These are phyloP conservation scores for Lampris megalopsis DNA, from an alignment of 2,113 vertebrate species.

Conservation along the genomic window DNA sequence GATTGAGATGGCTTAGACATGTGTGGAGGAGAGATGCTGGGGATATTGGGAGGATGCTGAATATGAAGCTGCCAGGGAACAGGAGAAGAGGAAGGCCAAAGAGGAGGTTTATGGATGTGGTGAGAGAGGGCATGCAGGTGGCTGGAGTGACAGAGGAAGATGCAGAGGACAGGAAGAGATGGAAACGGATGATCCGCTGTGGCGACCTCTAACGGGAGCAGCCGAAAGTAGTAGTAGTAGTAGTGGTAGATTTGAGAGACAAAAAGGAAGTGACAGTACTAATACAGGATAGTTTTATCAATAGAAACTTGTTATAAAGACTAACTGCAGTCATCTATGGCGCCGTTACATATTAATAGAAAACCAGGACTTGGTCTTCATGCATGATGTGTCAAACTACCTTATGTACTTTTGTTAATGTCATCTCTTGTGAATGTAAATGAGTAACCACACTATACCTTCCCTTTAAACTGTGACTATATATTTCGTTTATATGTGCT, in stretches of 20 bases:
- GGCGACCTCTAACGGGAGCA: no score
- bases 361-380: slow-evolving; percentile 29
- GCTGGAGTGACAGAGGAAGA: neutral
- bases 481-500: slow-evolving; percentile 26
- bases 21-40: no score
- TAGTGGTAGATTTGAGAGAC: no score
- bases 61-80: no score
- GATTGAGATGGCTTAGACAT: no score
- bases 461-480: slow-evolving; percentile 31
- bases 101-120: no score
- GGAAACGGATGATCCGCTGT: no score
- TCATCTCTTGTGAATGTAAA: slow-evolving; percentile 15
- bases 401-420: neutral
- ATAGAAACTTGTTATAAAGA: slow-evolving; percentile 7
- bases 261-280: neutral
- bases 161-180: no score
- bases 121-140: neutral
- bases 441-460: slow-evolving; percentile 22
- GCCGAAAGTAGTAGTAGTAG: no score
- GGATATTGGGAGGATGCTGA: no score
- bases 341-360: slow-evolving; percentile 25
- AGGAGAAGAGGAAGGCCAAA: no score
- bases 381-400: slow-evolving; percentile 15
- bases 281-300: slow-evolving; percentile 9
- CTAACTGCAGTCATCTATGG: neutral